Percentiles rank a stretch among this genome's conserved stretches.
phyloP scores from a whole-genome alignment of 2,888 invertebrate genomes.

The Lasioglossum lativentre region DNA sequence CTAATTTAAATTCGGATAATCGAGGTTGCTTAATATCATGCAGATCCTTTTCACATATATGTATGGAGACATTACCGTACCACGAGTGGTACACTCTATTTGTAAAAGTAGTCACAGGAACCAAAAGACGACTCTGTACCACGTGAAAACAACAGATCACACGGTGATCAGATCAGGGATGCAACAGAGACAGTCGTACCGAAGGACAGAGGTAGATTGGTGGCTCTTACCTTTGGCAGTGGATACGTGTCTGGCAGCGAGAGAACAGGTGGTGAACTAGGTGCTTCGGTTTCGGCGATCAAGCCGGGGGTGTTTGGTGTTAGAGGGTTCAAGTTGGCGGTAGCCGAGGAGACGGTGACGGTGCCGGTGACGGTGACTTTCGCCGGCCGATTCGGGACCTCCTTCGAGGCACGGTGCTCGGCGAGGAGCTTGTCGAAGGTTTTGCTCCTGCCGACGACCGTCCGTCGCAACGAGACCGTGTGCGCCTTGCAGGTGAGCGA shows the following conservation, averaged over 20 bases:
- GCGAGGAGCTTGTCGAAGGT: constrained; percentile 91
- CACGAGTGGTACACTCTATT: background rate
- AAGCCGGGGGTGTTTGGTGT: constrained; percentile 84
- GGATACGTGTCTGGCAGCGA: constrained; percentile 83
- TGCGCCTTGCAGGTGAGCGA: constrained; percentile 91
- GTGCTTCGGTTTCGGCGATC: constrained; percentile 87
- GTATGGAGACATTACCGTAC: too few species aligned
- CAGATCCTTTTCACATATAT: too few species aligned
- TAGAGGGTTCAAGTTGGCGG: constrained; percentile 76
- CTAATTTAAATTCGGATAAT: too few species aligned
- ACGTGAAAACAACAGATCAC: background rate
- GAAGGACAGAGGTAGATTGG: background rate
- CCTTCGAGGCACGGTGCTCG: constrained; percentile 90
- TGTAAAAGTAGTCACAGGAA: background rate
- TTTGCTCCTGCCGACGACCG: constrained; percentile 90
- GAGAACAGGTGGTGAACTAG: constrained; percentile 84
- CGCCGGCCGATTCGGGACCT: constrained; percentile 82
- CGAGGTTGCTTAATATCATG: too few species aligned
- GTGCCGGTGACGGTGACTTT: constrained; percentile 74
- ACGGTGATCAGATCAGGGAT: background rate
- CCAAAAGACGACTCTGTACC: background rate
- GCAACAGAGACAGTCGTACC: background rate
- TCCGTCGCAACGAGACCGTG: constrained; percentile 89
- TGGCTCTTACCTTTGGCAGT: constrained; percentile 81
- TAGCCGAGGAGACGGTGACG: constrained; percentile 74